Percentiles rank a stretch among this genome's conserved stretches.
Evolutionary conservation across 92 coral and sea anemone genomes (phyloP).

Genomic region (Micromussa lordhowensis): DNA sequence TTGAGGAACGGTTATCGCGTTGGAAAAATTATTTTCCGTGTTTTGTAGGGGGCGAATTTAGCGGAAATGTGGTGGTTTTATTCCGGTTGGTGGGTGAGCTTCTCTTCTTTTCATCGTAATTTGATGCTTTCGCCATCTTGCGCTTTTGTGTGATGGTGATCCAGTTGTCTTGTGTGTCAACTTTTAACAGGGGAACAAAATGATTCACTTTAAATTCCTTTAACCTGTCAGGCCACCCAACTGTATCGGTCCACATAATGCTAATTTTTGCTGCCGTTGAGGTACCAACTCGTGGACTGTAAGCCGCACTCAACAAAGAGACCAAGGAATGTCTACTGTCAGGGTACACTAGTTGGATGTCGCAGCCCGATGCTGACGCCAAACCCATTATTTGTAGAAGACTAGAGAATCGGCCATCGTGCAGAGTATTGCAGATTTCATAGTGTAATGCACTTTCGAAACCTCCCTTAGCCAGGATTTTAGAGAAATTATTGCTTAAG

Average conservation of each 20-base stretch:
- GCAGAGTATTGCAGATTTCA: constrained; percentile 46
- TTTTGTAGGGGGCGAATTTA: too few relatives aligned
- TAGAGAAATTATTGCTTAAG: constrained; percentile 38
- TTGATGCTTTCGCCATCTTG: background rate
- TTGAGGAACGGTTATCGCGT: too few relatives aligned
- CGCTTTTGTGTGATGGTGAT: constrained; percentile 3
- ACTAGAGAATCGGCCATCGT: constrained; percentile 38
- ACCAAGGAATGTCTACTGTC: constrained; percentile 55
- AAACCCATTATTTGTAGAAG: constrained; percentile 62
- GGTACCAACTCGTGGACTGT: constrained; percentile 44
- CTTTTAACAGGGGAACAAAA: constrained; percentile 59
- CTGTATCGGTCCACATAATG: constrained; percentile 64
- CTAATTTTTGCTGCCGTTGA: constrained; percentile 13
- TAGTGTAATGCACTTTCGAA: constrained; percentile 46
- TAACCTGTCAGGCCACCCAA: constrained; percentile 63
- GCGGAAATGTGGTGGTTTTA: background rate
- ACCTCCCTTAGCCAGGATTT: constrained; percentile 12
- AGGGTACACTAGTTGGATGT: constrained; percentile 53
- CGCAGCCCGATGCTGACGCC: constrained; percentile 56
- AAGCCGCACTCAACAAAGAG: constrained; percentile 45
- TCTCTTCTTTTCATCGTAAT: background rate
- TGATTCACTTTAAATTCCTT: constrained; percentile 54
- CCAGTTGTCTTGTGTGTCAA: constrained; percentile 5
- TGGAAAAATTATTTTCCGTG: too few relatives aligned
- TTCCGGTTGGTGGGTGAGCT: constrained; percentile 8